Percentiles rank a stretch among this genome's conserved stretches.
These are phyloP conservation scores for Drosophila rellima DNA, from an alignment of 2,888 invertebrate genomes.

Conservation along the genomic window DNA sequence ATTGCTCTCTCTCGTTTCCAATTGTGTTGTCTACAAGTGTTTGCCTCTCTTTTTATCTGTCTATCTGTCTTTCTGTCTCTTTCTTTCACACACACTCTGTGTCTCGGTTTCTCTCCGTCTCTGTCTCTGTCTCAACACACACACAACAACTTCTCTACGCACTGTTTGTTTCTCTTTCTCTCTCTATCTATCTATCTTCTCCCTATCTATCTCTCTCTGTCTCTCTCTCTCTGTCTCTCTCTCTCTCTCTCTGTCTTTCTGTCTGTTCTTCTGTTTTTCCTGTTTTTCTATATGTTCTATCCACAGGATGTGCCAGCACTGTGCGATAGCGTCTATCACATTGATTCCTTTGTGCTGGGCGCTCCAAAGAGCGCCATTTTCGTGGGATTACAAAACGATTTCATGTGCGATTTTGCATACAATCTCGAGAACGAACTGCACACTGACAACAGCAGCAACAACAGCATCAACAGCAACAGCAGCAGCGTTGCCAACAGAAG, in stretches of 20 bases:
- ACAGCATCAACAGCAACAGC: slow-evolving; percentile 3
- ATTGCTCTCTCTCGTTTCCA: neutral
- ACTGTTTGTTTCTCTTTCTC: slow-evolving; percentile 21
- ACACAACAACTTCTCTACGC: slow-evolving; percentile 22
- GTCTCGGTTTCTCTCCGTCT: slow-evolving; percentile 17
- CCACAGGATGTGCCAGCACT: slow-evolving; percentile 84
- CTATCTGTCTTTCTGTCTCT: neutral
- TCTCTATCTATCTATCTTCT: slow-evolving; percentile 10
- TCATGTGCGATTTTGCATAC: slow-evolving; percentile 76
- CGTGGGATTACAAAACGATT: slow-evolving; percentile 85
- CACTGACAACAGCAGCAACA: slow-evolving; percentile 6
- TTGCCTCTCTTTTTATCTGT: neutral
- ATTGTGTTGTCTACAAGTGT: slow-evolving; percentile 5
- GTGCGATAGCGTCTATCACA: slow-evolving; percentile 83
- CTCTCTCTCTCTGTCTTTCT: slow-evolving; percentile 47
- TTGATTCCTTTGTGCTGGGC: slow-evolving; percentile 84
- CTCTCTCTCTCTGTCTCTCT: slow-evolving; percentile 9
- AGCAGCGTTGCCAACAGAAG: slow-evolving; percentile 10
- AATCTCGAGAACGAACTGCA: slow-evolving; percentile 53
- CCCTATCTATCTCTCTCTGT: neutral
- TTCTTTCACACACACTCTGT: slow-evolving; percentile 11
- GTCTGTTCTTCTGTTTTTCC: slow-evolving; percentile 72
- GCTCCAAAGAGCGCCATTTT: slow-evolving; percentile 84
- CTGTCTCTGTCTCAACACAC: slow-evolving; percentile 27
- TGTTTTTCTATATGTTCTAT: slow-evolving; percentile 75